Evolutionary conservation across 2,113 vertebrate species (phyloP).

Genomic region (Pseudonaja textilis): DNA sequence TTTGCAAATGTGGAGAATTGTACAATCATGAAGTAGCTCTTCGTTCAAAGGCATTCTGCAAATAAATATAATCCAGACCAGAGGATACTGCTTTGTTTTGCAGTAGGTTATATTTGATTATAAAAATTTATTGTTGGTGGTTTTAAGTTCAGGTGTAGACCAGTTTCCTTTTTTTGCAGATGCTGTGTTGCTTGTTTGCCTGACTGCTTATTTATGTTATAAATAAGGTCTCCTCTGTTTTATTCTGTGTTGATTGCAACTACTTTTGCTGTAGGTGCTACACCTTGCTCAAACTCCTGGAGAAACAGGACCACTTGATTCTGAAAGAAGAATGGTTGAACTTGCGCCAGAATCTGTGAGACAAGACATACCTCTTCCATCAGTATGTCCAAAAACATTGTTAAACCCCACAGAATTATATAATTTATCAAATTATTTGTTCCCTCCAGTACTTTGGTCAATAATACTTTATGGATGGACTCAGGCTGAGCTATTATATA

Average conservation of each 20-base stretch:
- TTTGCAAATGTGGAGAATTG: not conserved
- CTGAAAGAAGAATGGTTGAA: not conserved
- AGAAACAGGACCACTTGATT: not conserved
- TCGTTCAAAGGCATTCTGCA: not conserved
- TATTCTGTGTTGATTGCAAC: not conserved
- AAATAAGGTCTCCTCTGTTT: not conserved
- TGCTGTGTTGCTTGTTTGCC: not conserved
- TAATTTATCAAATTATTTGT: accelerated
- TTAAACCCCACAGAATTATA: accelerated
- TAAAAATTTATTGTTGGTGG: not conserved
- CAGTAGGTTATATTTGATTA: not conserved
- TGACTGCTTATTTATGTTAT: not conserved
- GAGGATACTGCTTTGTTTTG: not conserved
- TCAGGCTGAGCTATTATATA: not conserved
- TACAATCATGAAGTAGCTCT: not conserved
- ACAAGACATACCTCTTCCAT: not conserved
- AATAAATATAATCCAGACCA: not conserved
- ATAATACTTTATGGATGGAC: not conserved
- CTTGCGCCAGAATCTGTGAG: not conserved
- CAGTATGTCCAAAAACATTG: not conserved
- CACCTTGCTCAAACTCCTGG: conserved; percentile 45
- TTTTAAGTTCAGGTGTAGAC: not conserved
- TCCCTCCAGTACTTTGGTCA: not conserved
- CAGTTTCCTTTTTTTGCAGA: not conserved
- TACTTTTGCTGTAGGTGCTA: conserved; percentile 58